Base-by-base conservation (phyloP, 2,888 invertebrate genomes). In the Lypha dubia region DNA sequence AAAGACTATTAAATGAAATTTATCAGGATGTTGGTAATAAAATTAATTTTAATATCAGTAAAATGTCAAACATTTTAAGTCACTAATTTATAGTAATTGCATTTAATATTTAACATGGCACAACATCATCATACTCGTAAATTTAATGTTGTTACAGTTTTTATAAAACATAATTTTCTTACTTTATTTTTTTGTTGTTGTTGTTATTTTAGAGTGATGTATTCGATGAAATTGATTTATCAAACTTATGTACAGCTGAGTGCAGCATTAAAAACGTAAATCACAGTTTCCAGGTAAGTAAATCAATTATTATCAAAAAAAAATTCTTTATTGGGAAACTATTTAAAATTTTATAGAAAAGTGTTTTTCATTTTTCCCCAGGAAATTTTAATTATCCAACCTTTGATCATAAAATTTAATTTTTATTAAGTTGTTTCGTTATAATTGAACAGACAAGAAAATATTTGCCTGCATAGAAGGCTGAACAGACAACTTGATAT, bases 181-280 rank as follows among this genome's bases (percentile, higher is more conserved):
- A 17, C 28, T 17, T 35, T 11, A 11, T 22, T 35, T 9, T 41
- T 51, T 46, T 75, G n/a, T n/a, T n/a, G n/a, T n/a, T n/a, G n/a
- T n/a, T n/a, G n/a, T 58, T 58, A 67, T 90, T 89, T 0, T 95
- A 97, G 97, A 96, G 96, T 92, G 95, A 95, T 93, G 94, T 97
- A 89, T 97, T 96, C 94, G 96, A 97, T 93, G 97, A 97, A 93
- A 96, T 96, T 92, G 96, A 96, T 91, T 93, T 97, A 92, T 95
- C 95, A 88, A 96, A 97, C 93, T 94, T 96, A 88, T 97, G 96
- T 90, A 96, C 96, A 91, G 97, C 97, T 86, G 97, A 97, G 94
- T 96, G 96, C 93, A 96, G 96, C 92, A 96, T 95, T 89, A 97
- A 95, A 93, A 96, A 96, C 94, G 95, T 96, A 89, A 96, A 96